A percentile compares a stretch with the other conserved stretches of the same genome.
Conservation (phyloP, 2,113 vertebrate genomes). For the Phylloscopus whistleri region DNA sequence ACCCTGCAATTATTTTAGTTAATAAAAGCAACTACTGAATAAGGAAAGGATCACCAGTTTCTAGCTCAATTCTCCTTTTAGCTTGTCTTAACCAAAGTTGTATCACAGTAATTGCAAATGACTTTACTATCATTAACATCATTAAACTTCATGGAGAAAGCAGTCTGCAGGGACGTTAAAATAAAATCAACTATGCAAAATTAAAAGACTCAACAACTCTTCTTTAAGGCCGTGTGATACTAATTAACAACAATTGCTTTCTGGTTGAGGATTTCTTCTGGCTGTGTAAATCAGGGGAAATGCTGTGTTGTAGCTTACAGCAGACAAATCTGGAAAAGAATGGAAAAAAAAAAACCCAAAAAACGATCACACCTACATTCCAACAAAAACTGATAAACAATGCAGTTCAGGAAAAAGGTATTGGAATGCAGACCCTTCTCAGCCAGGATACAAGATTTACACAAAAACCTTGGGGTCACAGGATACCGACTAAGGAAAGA, state of each 20-base stretch:
- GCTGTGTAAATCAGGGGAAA: not conserved
- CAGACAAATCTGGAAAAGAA: not conserved
- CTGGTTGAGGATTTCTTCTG: not conserved
- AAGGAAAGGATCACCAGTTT: not conserved
- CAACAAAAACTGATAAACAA: not conserved
- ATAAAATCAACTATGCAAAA: conserved; percentile 55
- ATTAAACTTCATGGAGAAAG: conserved; percentile 27
- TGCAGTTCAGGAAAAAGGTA: not conserved
- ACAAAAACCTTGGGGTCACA: not conserved
- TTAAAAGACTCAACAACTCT: conserved; percentile 49
- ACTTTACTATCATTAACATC: conserved; percentile 34
- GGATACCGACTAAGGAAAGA: not conserved
- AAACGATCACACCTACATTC: not conserved
- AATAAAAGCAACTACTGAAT: conserved; percentile 8
- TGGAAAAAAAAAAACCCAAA: accelerated
- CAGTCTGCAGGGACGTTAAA: conserved; percentile 16
- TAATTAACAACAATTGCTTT: conserved; percentile 53
- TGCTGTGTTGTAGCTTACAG: not conserved
- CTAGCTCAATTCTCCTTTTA: not conserved
- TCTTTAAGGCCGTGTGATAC: conserved; percentile 32
- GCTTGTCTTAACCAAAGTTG: conserved; percentile 18
- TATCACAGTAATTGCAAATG: conserved; percentile 30
- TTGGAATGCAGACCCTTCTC: not conserved
- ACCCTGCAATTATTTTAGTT: conserved; percentile 36
- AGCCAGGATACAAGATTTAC: not conserved